Evolutionary conservation across 1,140 invertebrate genomes (phyloP).

Genomic region (Trinorchestia longiramus): DNA sequence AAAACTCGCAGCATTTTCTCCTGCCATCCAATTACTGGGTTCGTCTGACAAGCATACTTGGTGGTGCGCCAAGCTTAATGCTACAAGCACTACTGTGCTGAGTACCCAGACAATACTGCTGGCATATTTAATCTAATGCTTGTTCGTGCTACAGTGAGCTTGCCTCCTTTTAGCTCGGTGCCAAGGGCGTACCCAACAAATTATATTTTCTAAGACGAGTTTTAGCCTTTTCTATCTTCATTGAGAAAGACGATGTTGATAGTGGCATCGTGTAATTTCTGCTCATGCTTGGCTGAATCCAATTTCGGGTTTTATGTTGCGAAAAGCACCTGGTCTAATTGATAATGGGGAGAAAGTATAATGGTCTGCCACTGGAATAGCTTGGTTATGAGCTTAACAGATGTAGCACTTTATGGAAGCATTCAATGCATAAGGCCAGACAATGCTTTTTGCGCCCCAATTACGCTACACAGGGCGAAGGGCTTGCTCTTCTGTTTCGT

Average conservation of each 20-base stretch:
- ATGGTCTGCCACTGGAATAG: conserved; percentile 24
- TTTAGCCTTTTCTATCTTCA: conserved; percentile 20
- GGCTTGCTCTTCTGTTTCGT: background rate
- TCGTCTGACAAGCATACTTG: background rate
- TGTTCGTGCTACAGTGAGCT: background rate
- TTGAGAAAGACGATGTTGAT: conserved; percentile 28
- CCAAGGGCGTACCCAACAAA: background rate
- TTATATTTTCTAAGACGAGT: conserved; percentile 17
- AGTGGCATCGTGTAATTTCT: background rate
- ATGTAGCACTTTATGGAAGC: background rate
- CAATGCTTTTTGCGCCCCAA: conserved; percentile 14
- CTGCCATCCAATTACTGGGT: background rate
- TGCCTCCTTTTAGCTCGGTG: background rate
- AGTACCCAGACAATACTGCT: background rate
- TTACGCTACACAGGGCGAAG: background rate
- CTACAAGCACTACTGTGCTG: background rate
- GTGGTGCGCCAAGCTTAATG: background rate
- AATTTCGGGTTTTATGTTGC: conserved; percentile 36
- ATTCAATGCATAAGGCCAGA: conserved; percentile 23
- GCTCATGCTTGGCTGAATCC: conserved; percentile 50
- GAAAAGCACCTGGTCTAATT: conserved; percentile 50
- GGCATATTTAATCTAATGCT: background rate
- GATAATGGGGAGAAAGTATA: conserved; percentile 32
- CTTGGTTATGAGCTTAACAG: background rate
- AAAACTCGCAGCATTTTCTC: conserved; percentile 8